phyloP scores from a whole-genome alignment of 1,140 invertebrate genomes.

The Zaprionus camerounensis region DNA sequence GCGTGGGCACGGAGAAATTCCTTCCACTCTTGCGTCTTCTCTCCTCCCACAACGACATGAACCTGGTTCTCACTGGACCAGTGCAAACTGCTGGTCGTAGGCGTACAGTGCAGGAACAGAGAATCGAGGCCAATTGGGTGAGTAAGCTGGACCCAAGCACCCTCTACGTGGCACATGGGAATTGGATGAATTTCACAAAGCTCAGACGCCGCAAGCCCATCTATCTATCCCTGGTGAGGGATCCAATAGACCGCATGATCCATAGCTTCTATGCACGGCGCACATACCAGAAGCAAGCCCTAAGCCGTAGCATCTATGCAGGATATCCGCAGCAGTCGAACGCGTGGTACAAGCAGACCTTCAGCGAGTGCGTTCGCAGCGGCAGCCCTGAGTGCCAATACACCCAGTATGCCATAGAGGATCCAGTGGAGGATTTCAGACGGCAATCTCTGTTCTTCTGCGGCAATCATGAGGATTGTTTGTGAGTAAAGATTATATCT shows the following conservation, averaged over 20 bases:
- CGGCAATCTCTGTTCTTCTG: constrained; percentile 94
- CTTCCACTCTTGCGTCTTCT: constrained; percentile 89
- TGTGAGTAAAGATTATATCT: constrained; percentile 86
- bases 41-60: constrained; percentile 85
- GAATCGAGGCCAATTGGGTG: constrained; percentile 85
- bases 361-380: constrained; percentile 92
- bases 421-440: constrained; percentile 91
- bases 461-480: constrained; percentile 93
- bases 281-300: constrained; percentile 92
- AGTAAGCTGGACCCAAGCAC: constrained; percentile 54
- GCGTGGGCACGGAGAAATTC: constrained; percentile 90
- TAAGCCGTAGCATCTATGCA: constrained; percentile 93
- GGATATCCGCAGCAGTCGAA: constrained; percentile 92
- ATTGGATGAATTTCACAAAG: constrained; percentile 86
- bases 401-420: constrained; percentile 90
- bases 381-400: constrained; percentile 94
- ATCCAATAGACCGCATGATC: constrained; percentile 94
- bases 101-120: constrained; percentile 89
- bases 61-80: constrained; percentile 65
- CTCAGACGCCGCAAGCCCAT: constrained; percentile 91
- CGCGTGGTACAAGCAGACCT: constrained; percentile 94
- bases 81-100: constrained; percentile 41
- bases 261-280: constrained; percentile 89
- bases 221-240: constrained; percentile 94
- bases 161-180: constrained; percentile 70